Conservation (phyloP, 1,140 invertebrate species). For the Archivesica marissinica region DNA sequence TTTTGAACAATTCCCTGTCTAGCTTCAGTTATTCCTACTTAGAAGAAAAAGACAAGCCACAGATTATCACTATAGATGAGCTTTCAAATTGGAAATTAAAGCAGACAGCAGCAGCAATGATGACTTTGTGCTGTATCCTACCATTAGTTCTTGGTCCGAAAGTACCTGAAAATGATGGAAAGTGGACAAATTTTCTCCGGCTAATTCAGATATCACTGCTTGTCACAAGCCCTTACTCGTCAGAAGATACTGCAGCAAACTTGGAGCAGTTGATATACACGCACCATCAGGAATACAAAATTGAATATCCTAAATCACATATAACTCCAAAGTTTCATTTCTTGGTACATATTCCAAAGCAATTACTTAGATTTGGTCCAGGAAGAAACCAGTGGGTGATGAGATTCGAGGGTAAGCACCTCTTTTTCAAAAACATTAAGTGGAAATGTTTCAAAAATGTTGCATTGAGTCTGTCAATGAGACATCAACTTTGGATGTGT, state of each 20-base stretch:
- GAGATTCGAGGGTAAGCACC: slow-evolving; percentile 45
- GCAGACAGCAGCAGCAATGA: slow-evolving; percentile 21
- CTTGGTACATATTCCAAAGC: slow-evolving; percentile 34
- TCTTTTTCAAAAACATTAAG: slow-evolving; percentile 21
- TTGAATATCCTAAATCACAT: slow-evolving; percentile 3
- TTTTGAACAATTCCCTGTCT: background rate
- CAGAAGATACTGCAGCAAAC: slow-evolving; percentile 13
- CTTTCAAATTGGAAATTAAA: background rate
- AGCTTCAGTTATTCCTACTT: slow-evolving; percentile 23
- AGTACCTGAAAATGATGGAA: slow-evolving; percentile 7
- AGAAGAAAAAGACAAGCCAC: slow-evolving; percentile 18
- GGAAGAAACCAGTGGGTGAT: slow-evolving; percentile 20
- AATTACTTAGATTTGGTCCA: background rate
- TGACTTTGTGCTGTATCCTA: slow-evolving; percentile 10
- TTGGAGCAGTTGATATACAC: slow-evolving; percentile 25
- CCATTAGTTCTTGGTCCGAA: slow-evolving; percentile 12
- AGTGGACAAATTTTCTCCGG: slow-evolving; percentile 27
- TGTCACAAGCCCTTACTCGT: background rate
- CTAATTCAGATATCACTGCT: slow-evolving; percentile 13
- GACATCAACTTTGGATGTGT: slow-evolving; percentile 6
- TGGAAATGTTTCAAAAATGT: slow-evolving; percentile 9
- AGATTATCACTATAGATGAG: background rate
- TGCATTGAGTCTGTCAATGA: background rate
- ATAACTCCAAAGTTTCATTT: slow-evolving; percentile 48
- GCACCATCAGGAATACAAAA: slow-evolving; percentile 23